Conservation (phyloP, 1,140 invertebrate genomes). For the Drosophila parvula region DNA sequence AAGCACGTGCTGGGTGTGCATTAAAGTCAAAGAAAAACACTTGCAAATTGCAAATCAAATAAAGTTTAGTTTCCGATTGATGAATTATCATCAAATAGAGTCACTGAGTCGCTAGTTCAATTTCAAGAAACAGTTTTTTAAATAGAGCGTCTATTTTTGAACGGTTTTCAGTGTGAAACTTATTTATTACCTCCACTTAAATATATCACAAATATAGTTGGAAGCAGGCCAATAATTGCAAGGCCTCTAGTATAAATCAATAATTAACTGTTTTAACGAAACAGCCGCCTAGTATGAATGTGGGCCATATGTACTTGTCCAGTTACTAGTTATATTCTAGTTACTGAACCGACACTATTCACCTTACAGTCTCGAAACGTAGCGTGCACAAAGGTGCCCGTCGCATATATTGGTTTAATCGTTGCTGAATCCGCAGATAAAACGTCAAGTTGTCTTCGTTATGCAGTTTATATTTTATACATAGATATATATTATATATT, state of each 20-base stretch:
- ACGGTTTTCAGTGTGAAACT: constrained; percentile 16
- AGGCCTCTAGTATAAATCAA: constrained; percentile 26
- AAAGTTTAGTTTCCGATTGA: background rate
- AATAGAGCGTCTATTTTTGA: constrained; percentile 30
- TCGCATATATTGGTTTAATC: constrained; percentile 1
- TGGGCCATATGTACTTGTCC: too few species aligned
- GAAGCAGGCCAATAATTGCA: constrained; percentile 11
- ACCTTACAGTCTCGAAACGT: constrained; percentile 19
- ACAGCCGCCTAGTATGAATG: background rate
- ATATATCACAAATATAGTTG: constrained; percentile 35
- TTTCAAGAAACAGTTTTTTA: background rate
- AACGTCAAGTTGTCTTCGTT: constrained; percentile 31
- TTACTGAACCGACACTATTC: too few species aligned
- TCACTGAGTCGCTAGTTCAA: background rate
- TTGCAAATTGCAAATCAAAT: background rate
- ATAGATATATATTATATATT: constrained; percentile 28
- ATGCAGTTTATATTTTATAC: constrained; percentile 51
- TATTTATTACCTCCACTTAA: constrained; percentile 37
- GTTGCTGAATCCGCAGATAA: constrained; percentile 10
- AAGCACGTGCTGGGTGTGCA: too few species aligned
- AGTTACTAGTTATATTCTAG: background rate
- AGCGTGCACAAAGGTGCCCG: constrained; percentile 4
- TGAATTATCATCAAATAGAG: background rate
- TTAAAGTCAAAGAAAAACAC: too few species aligned
- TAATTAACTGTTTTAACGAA: constrained; percentile 23